Evolutionary conservation across 2,113 vertebrate species (phyloP), one percentile per base, ranked within the genome.

Genomic region (Rhipidura dahli): DNA sequence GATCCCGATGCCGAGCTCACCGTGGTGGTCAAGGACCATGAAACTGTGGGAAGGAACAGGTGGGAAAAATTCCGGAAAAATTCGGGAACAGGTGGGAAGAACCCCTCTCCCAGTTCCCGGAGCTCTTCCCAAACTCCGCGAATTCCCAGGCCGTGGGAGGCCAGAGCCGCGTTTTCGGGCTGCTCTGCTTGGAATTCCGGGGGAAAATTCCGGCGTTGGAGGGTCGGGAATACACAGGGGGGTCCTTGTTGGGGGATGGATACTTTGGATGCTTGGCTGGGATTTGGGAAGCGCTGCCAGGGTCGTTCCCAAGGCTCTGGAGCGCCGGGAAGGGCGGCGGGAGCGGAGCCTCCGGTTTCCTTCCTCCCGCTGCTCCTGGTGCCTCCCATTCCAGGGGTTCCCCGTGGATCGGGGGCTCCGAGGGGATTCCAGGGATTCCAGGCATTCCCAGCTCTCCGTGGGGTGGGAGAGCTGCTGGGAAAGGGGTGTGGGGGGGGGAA

Each of bases 31-130:
- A 99, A 99, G 86, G 99, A 99, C 97, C 99, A 99, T 93, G 99
- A 99, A 95, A 99, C 99, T 2, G 98, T 99, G 98, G 99, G 99
- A 11, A 98, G 99, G 26, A 99, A 99, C 98, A 99, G 99, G 99
- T 99, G 78, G 87, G 96, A 30, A 8, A 33, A 39, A 17, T 1
- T 53, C 28, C 18, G 20, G 37, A 11, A 79, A 79, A 81, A 68
- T 27, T 16, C 63, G 7, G 12, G 15, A 42, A 6, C 98, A 98
- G 99, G 54, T 42, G 37, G 45, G 45, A 11, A 65, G 66, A 82
- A 82, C 20, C 27, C 37, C 2, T 11, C 33, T 26, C n/a, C 60
- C 22, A 1, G n/a, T 44, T 47, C 71, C 31, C 3, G 6, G 42
- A 51, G 42, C 49, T 44, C 39, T 73, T 28, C 77, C 49, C 2